Evolutionary conservation across 2,113 vertebrate genomes (phyloP).

Genomic region (Cyphomyrus discorhynchus): DNA sequence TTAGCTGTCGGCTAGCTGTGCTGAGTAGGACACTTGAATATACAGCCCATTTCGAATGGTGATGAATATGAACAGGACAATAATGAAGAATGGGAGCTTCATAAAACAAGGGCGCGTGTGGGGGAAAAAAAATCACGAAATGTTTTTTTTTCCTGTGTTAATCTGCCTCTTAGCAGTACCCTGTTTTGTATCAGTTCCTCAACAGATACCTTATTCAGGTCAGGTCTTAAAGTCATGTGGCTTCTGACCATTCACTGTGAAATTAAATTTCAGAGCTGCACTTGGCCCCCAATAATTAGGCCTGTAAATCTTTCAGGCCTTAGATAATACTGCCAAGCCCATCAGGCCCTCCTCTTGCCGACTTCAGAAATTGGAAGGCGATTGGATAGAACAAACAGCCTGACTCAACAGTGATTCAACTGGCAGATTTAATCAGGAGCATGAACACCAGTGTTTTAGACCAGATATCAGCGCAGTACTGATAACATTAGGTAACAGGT

Average conservation of each 20-base stretch:
- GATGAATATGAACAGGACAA: background rate
- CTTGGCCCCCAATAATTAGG: constrained; percentile 19
- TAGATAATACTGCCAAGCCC: background rate
- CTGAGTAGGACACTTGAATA: background rate
- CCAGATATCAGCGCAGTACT: background rate
- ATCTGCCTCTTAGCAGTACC: background rate
- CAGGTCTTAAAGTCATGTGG: constrained; percentile 54
- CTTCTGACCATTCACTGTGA: constrained; percentile 48
- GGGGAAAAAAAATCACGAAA: background rate
- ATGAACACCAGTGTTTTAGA: background rate
- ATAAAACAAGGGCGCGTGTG: background rate
- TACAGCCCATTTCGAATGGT: background rate
- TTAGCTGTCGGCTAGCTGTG: background rate
- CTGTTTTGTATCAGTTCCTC: constrained; percentile 29
- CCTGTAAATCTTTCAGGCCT: constrained; percentile 40
- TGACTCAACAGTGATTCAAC: background rate
- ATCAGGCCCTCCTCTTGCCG: background rate
- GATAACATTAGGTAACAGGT: background rate
- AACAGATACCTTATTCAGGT: background rate
- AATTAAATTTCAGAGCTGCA: constrained; percentile 39
- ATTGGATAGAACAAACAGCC: background rate
- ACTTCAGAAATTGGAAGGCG: background rate
- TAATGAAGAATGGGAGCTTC: background rate
- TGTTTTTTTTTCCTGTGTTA: background rate
- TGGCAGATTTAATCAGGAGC: background rate